Base-by-base conservation (phyloP, 1,140 invertebrate species). In the Papilio polyxenes region DNA sequence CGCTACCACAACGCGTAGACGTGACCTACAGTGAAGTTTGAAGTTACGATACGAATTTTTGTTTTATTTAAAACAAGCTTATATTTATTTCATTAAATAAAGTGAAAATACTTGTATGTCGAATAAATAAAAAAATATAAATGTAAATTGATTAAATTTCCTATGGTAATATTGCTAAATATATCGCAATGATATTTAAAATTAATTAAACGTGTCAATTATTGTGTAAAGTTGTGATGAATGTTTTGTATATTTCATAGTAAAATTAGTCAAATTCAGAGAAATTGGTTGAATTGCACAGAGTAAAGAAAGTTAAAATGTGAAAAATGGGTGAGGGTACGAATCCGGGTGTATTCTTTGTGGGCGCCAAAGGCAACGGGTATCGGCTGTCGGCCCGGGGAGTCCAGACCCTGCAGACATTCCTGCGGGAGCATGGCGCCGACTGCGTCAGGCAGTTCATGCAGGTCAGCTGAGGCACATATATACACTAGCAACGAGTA, bases 361-460 rank as follows among this genome's bases (percentile, higher is more conserved):
- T 90, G 1, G 82, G 87, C 51, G 87, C 87, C 75, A 95, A 94
- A 82, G 95, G 94, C 69, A 95, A 95, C 88, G 95, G 95, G 3
- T 95, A 95, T 87, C 89, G 95, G 31, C 88, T 96, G 82, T 95
- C 95, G 3, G 94, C 95, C 2, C 95, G 95, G 40, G 95, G 95
- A 3, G 94, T 96, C 88, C 94, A 95, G 82, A 96, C 95, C 6
- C 89, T 96, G 51, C 95, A 96, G 87, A 91, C 91, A 13, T 95
- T 96, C 89, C 90, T 96, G 10, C 87, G 95, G 85, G 95, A 96
- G 79, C 96, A 96, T 85, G 96, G 96, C 0, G 95, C 96, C 44
- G 95, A 96, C 81, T 96, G 95, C 84, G 95, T 96, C 51, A 92
- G 95, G 74, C 95, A 96, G 86, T 96, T 96, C 84, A 95, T 96